phyloP scores from a whole-genome alignment of 2,888 invertebrate genomes.

The Anarsia innoxiella region DNA sequence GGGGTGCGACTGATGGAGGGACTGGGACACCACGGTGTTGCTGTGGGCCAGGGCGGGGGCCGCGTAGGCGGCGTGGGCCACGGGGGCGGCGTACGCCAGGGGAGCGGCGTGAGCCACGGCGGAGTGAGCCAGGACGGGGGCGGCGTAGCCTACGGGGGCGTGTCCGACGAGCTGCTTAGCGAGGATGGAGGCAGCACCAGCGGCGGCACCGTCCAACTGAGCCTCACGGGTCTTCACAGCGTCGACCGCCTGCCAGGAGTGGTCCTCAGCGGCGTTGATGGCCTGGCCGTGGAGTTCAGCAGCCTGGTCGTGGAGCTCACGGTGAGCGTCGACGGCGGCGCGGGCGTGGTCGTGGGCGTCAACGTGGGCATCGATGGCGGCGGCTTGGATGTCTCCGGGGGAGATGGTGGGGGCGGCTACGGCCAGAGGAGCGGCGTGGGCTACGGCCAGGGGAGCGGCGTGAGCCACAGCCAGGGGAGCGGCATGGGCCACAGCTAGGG shows the following conservation, averaged over 20 bases:
- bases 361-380: conserved; percentile 53
- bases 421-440: conserved; percentile 35
- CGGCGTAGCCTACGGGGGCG: conserved; percentile 21
- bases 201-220: conserved; percentile 63
- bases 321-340: conserved; percentile 58
- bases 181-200: conserved; percentile 59
- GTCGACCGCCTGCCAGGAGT: conserved; percentile 66
- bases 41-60: conserved; percentile 32
- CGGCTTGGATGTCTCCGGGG: conserved; percentile 27
- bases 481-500: conserved; percentile 22
- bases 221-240: conserved; percentile 63
- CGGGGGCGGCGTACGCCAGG: conserved; percentile 26
- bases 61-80: conserved; percentile 25
- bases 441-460: conserved; percentile 36
- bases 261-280: conserved; percentile 65
- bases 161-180: conserved; percentile 64
- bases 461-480: conserved; percentile 29
- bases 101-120: conserved; percentile 25
- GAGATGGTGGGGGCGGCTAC: conserved; percentile 38
- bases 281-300: conserved; percentile 61
- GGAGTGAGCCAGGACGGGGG: conserved; percentile 28
- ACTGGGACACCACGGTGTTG: conserved; percentile 48
- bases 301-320: conserved; percentile 65
- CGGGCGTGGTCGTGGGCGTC: conserved; percentile 64
- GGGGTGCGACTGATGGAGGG: conserved; percentile 58